phyloP scores from a whole-genome alignment of 2,888 invertebrate genomes.

The Ariolimax columbianus region DNA sequence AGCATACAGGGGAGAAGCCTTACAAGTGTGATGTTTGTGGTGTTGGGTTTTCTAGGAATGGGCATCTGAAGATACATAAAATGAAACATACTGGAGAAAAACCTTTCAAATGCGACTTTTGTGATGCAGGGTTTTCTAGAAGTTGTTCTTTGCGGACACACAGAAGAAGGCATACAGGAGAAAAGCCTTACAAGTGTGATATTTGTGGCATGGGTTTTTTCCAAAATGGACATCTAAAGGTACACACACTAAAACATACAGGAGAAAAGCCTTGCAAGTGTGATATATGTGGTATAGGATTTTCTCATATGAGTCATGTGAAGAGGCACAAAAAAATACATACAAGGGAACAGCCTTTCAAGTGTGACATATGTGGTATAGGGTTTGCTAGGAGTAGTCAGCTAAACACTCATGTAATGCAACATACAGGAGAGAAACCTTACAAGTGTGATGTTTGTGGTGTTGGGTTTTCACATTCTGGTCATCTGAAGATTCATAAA shows the following conservation, averaged over 20 bases:
- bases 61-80: conserved; percentile 17
- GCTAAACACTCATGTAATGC: not conserved
- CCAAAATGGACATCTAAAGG: not conserved
- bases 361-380: not conserved
- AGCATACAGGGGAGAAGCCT: conserved; percentile 9
- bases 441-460: conserved; percentile 13
- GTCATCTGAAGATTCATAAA: not conserved
- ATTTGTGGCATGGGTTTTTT: conserved; percentile 8
- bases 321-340: conserved; percentile 9
- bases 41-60: not conserved
- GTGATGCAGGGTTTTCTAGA: not conserved
- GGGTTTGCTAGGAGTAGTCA: not conserved
- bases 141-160: not conserved
- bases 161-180: not conserved
- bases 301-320: not conserved
- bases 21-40: conserved; percentile 29
- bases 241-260: conserved; percentile 4
- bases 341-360: not conserved
- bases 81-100: conserved; percentile 10
- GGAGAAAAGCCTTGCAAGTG: conserved; percentile 25
- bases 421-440: conserved; percentile 6
- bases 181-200: conserved; percentile 16
- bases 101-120: conserved; percentile 1
- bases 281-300: not conserved
- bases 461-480: not conserved